Base-by-base conservation (phyloP, 2,888 invertebrate species). In the Cephus runcator region DNA sequence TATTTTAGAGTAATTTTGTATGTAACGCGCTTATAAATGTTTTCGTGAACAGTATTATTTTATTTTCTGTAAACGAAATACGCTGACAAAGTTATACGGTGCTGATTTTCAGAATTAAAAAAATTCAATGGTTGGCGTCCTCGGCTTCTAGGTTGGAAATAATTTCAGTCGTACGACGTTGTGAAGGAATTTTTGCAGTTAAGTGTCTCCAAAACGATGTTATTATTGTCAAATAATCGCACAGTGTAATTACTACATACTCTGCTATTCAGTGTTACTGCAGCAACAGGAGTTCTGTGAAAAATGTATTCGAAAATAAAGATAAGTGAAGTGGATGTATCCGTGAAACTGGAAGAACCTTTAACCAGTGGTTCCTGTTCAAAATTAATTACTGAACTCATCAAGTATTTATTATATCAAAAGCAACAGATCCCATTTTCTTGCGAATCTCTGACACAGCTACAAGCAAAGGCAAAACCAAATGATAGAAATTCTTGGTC, bases 391-490 rank as follows among this genome's bases (percentile, higher is more conserved):
- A 88, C 87, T 68, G 92, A 92, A 79, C 82, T 92, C 3, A 81
- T 92, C 3, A 92, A 92, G 76, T 92, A 92, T 81, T 85, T 92
- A 68, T 85, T 92, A n/a, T 92, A 91, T 80, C 91, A 91, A 36
- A 92, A 92, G 79, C 90, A 92, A 83, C 91, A 92, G 79, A 92
- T 92, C 77, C 92, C 92, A 3, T 88, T 92, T 77, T 85, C 92
- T 0, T 92, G 86, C 69, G 92, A 92, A 73, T 88, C 90, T 12
- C 79, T 92, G 33, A 79, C 85, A 11, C 87, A 88, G 73, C 82
- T 88, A 11, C 88, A 90, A 79, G 79, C 81, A 6, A 87, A 83
- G 35, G 81, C 86, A n/a, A 86, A 88, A 76, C 84, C 86, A 35
- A 87, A 84, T 0, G 88, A 90, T 76, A 87, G 86, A 76, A 90